Base-by-base conservation (phyloP, 2,888 invertebrate species). In the Tetramorium bicarinatum region DNA sequence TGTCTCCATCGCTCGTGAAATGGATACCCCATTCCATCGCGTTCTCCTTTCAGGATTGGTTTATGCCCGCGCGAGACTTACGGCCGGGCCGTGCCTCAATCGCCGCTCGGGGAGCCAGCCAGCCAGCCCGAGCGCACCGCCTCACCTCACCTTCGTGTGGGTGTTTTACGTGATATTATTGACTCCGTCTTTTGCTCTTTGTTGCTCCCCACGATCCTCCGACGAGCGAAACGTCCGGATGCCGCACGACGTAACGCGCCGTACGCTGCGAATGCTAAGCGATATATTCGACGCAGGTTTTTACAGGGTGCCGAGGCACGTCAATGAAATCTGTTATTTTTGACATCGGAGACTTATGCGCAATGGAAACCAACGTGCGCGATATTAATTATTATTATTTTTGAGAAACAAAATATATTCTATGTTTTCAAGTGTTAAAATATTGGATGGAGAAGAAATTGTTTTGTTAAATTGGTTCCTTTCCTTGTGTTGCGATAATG, bases 1-100 rank as follows among this genome's bases (percentile, higher is more conserved):
- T 93, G 94, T 94, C 94, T 94, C 93, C 93, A 94, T 94, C 91
- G 92, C 90, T 93, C 92, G 93, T 94, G 93, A 93, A 94, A 93
- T 92, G 93, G 93, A 94, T 93, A 94, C 93, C 91, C 91, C 91
- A 86, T 87, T 90, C 90, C 90, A 87, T 88, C 89, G 90, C 92
- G 90, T 92, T 92, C 92, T 92, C 92, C 92, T 93, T 93, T 93
- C 91, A 91, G 91, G 94, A 94, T 93, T 93, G 93, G 90, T 94
- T 94, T 94, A 93, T 93, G 92, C 91, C 88, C 91, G 89, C 74
- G 85, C 89, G 88, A 91, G 91, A 92, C 91, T 91, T 92, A 93
- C 92, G 91, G 89, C 88, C 87, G 90, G 91, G 71, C 87, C 89
- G 89, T 88, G 89, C 88, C 89, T 92, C 91, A 91, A 90, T 91